phyloP scores from a whole-genome alignment of 1,140 invertebrate genomes.

The Chionoecetes opilio region DNA sequence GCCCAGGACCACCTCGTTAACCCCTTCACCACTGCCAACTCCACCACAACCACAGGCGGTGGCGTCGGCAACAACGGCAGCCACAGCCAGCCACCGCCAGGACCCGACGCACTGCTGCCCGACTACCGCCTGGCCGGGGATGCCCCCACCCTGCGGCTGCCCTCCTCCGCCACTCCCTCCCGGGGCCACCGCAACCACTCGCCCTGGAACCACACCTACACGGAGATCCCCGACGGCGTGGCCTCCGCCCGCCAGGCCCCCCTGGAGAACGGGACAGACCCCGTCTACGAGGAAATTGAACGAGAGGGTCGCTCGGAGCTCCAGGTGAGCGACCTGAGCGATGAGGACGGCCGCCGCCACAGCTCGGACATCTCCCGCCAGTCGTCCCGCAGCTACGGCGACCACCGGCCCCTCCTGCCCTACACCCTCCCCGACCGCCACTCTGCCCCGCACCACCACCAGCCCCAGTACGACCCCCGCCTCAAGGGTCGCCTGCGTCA shows the following conservation, averaged over 20 bases:
- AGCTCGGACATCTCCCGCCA: conserved; percentile 89
- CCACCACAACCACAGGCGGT: conserved; percentile 76
- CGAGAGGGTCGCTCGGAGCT: conserved; percentile 84
- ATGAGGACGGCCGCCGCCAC: conserved; percentile 90
- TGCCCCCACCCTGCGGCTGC: conserved; percentile 70
- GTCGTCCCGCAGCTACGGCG: conserved; percentile 91
- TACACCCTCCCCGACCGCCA: conserved; percentile 84
- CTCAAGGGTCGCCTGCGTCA: conserved; percentile 77
- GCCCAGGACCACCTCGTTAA: conserved; percentile 83
- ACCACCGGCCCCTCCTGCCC: conserved; percentile 90
- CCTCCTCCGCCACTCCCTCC: conserved; percentile 78
- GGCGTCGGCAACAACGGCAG: conserved; percentile 79
- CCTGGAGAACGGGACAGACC: conserved; percentile 88
- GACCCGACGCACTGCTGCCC: conserved; percentile 78
- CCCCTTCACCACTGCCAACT: conserved; percentile 82
- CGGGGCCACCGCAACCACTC: conserved; percentile 84
- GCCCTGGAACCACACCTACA: conserved; percentile 88
- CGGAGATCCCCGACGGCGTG: conserved; percentile 86
- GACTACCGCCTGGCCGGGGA: conserved; percentile 79
- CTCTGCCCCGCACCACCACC: conserved; percentile 78
- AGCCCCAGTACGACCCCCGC: conserved; percentile 71
- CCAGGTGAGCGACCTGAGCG: conserved; percentile 85
- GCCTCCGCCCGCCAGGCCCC: conserved; percentile 82
- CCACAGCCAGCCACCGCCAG: conserved; percentile 78
- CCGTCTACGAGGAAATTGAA: conserved; percentile 93